Evolutionary conservation across 2,113 vertebrate genomes (phyloP), one percentile per base, ranked within the genome.

Genomic region (Alethe castanea): DNA sequence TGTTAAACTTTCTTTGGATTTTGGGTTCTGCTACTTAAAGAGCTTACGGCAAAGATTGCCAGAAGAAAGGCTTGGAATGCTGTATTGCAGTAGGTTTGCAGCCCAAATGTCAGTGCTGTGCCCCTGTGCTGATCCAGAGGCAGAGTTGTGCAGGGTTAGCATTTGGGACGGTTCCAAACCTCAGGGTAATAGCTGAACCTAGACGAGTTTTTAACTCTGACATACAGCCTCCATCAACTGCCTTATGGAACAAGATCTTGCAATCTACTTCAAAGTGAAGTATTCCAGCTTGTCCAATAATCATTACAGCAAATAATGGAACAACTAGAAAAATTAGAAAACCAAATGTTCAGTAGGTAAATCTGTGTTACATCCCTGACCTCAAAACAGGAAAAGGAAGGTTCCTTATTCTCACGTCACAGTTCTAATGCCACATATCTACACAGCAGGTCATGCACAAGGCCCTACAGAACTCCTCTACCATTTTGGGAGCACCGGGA

Each of bases 21-120:
- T 67, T 71, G 26, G 28, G 26, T 31, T 85, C 82, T 95, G 53
- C 31, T 59, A 31, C 57, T 69, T 40, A 24, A 69, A 86, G 83
- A 74, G 12, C 15, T 45, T 11, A 48, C 0, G 1, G 54, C 44
- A 74, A 78, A 45, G 67, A 48, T 0, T 33, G 48, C 20, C 35
- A 47, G 33, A 80, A 5, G 9, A 69, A 72, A 86, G 59, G 54
- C 53, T 29, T 2, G 6, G 36, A 47, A 77, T 2, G 8, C 42
- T 77, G 17, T 11, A 23, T 77, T 77, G 38, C 59, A 28, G 57
- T 3, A 71, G 48, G 22, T 35, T 47, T 26, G 33, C 33, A 60
- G 73, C 19, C 54, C 38, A 57, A 73, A 67, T 62, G 64, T 22
- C 54, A 64, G 8, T 4, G 8, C 47, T 54, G 29, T 42, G 50